A percentile compares a stretch with the other conserved stretches of the same genome.
phyloP scores from a whole-genome alignment of 2,113 vertebrate species.

The Hippopotamus amphibius region DNA sequence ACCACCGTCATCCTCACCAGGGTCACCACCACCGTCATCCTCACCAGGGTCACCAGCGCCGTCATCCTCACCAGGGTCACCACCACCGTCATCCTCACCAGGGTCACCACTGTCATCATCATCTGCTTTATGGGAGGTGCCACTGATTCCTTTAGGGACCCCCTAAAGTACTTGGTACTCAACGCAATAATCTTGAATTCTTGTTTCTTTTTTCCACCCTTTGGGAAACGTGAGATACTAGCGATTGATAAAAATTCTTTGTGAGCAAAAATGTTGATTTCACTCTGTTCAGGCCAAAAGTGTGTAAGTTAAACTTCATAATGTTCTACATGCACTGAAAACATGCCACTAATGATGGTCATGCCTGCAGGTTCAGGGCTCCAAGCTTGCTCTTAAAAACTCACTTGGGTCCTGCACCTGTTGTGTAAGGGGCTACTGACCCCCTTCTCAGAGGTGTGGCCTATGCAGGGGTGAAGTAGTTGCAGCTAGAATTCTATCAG shows the following conservation, averaged over 20 bases:
- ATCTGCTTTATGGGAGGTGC: not conserved
- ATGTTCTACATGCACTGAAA: not conserved
- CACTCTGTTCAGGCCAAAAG: not conserved
- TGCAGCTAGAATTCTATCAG: not conserved
- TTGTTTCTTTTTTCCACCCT: not conserved
- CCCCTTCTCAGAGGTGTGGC: not conserved
- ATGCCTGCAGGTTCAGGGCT: accelerated
- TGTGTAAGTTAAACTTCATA: not conserved
- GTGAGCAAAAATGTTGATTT: not conserved
- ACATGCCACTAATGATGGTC: not conserved
- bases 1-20: too few species aligned
- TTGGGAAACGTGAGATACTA: not conserved
- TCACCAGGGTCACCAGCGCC: too few species aligned
- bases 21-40: too few species aligned
- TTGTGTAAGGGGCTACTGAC: too few species aligned
- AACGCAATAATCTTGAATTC: not conserved
- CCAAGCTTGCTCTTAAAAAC: too few species aligned
- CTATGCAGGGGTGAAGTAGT: not conserved
- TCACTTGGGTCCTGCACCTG: not conserved
- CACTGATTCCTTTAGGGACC: not conserved
- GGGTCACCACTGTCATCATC: too few species aligned
- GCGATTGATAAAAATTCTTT: not conserved
- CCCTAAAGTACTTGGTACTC: not conserved
- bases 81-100: too few species aligned
- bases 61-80: too few species aligned